These are phyloP conservation scores for Chinchilla lanigera DNA, from an alignment of 2,113 vertebrate species.

Conservation along the genomic window DNA sequence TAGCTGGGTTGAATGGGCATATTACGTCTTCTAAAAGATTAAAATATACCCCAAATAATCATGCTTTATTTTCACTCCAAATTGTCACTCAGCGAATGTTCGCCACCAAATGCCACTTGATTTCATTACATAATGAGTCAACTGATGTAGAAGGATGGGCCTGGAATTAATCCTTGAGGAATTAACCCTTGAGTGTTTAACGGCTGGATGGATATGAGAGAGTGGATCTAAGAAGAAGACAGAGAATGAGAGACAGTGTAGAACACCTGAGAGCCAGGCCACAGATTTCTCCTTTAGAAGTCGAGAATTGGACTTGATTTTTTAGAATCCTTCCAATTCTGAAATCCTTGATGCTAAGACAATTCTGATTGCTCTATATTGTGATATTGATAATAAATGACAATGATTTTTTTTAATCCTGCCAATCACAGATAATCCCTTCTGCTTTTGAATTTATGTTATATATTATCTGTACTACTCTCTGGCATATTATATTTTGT, in stretches of 20 bases:
- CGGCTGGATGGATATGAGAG: neutral
- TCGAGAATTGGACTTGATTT: neutral
- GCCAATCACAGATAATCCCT: neutral
- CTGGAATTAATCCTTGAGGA: neutral
- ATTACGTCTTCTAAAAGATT: slow-evolving; percentile 13
- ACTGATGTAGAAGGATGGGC: neutral
- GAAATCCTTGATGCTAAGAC: slow-evolving; percentile 24
- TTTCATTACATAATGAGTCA: neutral
- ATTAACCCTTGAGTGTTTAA: neutral
- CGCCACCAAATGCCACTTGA: neutral
- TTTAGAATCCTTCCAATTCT: slow-evolving; percentile 11
- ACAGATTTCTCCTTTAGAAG: neutral
- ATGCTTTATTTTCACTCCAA: slow-evolving; percentile 39
- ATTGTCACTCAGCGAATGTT: slow-evolving; percentile 45
- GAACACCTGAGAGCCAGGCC: neutral
- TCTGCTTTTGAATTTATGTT: neutral
- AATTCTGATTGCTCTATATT: neutral
- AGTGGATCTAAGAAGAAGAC: neutral
- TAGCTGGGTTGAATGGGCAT: no score
- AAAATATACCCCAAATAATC: neutral
- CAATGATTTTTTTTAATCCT: neutral
- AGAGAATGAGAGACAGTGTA: neutral
- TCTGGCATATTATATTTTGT: neutral
- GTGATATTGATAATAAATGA: neutral
- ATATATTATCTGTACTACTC: neutral